These are phyloP conservation scores for Scaptomyza montana DNA, from an alignment of 1,140 invertebrate species.

Conservation along the genomic window DNA sequence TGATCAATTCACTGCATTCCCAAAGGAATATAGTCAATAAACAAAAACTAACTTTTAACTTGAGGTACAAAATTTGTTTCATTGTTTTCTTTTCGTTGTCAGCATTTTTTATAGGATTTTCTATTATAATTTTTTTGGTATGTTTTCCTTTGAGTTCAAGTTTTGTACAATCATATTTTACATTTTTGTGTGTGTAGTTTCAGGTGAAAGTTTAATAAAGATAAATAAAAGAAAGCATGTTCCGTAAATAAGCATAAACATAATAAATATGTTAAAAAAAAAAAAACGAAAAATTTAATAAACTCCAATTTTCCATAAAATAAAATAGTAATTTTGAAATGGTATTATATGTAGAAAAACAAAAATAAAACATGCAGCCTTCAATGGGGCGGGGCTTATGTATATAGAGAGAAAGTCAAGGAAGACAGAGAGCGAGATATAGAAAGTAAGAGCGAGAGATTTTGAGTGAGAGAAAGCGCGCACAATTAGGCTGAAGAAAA, in stretches of 20 bases:
- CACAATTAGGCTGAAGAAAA: conserved; percentile 34
- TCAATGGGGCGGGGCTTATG: conserved; percentile 12
- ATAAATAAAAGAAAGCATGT: conserved; percentile 34
- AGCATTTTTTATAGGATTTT: conserved; percentile 6
- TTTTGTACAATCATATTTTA: conserved; percentile 72
- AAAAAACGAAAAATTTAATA: neutral
- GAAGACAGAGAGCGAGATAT: conserved; percentile 7
- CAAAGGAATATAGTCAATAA: conserved; percentile 9
- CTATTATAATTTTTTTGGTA: conserved; percentile 6
- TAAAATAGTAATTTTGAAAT: conserved; percentile 22
- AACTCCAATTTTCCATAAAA: conserved; percentile 23
- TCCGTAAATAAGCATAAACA: conserved; percentile 12
- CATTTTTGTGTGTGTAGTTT: conserved; percentile 81
- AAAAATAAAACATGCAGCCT: conserved; percentile 60
- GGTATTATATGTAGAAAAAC: neutral
- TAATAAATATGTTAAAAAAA: neutral
- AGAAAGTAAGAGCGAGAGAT: conserved; percentile 4
- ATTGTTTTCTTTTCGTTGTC: conserved; percentile 5
- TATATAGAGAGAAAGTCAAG: conserved; percentile 10
- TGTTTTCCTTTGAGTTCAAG: conserved; percentile 31
- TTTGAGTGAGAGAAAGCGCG: conserved; percentile 40
- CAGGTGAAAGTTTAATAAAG: conserved; percentile 35
- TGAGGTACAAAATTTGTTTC: conserved; percentile 15
- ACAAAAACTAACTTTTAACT: conserved; percentile 31
- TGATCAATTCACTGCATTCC: conserved; percentile 12